Evolutionary conservation across 2,113 vertebrate species (phyloP), one percentile per base, ranked within the genome.

Genomic region (Apodemus sylvaticus): DNA sequence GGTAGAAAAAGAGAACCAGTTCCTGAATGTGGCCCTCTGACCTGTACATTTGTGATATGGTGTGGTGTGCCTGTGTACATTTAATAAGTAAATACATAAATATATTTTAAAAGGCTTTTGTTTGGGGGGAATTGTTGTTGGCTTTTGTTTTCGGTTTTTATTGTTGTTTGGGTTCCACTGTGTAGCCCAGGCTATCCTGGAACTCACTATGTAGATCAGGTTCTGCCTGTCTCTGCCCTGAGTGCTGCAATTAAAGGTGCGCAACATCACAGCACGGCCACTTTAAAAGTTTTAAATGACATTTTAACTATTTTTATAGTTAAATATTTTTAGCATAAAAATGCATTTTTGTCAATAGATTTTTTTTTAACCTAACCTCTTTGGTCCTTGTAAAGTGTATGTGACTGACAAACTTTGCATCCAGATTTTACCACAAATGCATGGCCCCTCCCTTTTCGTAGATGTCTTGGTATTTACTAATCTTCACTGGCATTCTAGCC

Each of bases 361-460:
- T 3, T 66, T 48, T 91, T 73, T 96, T 90, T 70, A 79, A 86
- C 58, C 26, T 24, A 29, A 83, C 60, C 4, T 89, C 12, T 62
- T 26, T 68, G 26, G 39, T 85, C 34, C 42, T 79, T 71, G 91
- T 82, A 24, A 78, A 83, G 62, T 74, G 19, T 62, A 31, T 70
- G 42, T 14, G 36, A 42, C 31, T 77, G 62, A 92, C 10, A 83
- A 88, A 39, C 51, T 73, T 68, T 81, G 5, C 36, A 66, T 85
- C 86, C n/a, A 78, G 13, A 60, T 92, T 94, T 94, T 13, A 81
- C 92, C 87, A 85, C 66, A 89, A 45, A 51, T 34, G 8, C 51
- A 10, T 60, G 34, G 64, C 48, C 9, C 2, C 1, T 7, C 6
- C n/a, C 36, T 34, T 88, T 95, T 73, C 26, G 16, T 34, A 95